Evolutionary conservation across 2,797 vertebrate genomes (phyloP).

Genomic region (Lateolabrax maculatus): DNA sequence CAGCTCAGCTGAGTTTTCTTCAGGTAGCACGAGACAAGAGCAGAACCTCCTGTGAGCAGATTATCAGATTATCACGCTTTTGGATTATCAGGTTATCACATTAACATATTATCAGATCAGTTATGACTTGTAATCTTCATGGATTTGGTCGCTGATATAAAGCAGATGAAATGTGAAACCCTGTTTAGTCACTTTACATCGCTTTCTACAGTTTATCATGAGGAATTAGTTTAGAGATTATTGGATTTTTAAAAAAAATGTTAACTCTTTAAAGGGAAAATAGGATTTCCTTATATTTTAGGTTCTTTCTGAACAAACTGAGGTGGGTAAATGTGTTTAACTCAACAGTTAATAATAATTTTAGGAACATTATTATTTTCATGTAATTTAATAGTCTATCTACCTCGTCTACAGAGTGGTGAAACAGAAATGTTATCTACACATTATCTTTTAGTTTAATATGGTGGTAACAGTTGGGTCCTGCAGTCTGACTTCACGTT

Average conservation of each 20-base stretch:
- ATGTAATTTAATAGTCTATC: no score
- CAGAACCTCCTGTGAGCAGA: slow-evolving; percentile 70
- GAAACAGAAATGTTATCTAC: not conserved
- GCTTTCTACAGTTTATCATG: not conserved
- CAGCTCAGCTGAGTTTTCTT: slow-evolving; percentile 71
- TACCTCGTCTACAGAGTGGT: no score
- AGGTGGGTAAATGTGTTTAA: not conserved
- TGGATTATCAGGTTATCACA: not conserved
- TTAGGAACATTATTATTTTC: not conserved
- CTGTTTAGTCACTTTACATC: not conserved
- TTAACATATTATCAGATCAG: slow-evolving; percentile 17
- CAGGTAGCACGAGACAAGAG: slow-evolving; percentile 71
- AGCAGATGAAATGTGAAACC: not conserved
- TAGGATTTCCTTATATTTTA: not conserved
- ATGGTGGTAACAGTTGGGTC: not conserved
- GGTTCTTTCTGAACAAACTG: not conserved
- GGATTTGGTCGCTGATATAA: not conserved
- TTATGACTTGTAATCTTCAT: not conserved
- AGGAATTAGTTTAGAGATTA: not conserved
- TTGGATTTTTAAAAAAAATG: no score
- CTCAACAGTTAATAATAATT: not conserved
- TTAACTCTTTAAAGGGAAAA: no score
- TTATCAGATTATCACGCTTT: not conserved
- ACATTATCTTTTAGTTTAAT: not conserved
- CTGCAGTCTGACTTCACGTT: not conserved